Conservation (phyloP, 2,888 invertebrate genomes). For the Cybosia mesomella region DNA sequence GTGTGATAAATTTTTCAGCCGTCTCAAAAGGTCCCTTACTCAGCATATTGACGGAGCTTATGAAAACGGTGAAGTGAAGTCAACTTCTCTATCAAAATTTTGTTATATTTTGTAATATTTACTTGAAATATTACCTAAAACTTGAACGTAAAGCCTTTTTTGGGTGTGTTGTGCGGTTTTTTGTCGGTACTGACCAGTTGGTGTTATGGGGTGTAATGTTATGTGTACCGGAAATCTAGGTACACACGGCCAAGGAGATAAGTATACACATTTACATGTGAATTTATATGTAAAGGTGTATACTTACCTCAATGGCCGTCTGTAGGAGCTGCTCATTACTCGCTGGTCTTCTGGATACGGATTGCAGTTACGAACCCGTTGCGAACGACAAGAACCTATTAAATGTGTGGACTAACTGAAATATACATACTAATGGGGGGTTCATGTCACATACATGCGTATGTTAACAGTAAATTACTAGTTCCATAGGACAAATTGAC, state of each 20-base stretch:
- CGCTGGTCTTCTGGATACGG: no score
- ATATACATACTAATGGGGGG: no score
- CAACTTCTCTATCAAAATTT: background rate
- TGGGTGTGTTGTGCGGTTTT: background rate
- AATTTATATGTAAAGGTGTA: background rate
- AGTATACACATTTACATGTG: background rate
- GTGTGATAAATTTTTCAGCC: constrained; percentile 2
- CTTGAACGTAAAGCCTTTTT: background rate
- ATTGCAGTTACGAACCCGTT: no score
- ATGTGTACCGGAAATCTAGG: background rate
- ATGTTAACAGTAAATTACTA: no score
- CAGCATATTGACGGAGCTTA: constrained; percentile 3
- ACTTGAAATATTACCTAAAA: background rate
- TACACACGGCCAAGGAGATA: background rate
- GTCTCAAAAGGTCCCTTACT: constrained; percentile 9
- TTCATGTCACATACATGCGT: no score
- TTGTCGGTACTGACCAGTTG: background rate
- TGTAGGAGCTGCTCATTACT: no score
- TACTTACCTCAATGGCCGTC: no score
- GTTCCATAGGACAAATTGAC: no score
- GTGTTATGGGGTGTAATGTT: background rate
- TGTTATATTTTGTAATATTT: constrained; percentile 2
- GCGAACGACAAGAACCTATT: no score
- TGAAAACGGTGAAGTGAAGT: background rate
- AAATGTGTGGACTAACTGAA: no score